Percentiles rank a stretch among this genome's conserved stretches.
These are phyloP conservation scores for Rallus limicola DNA, from an alignment of 2,113 vertebrate genomes.

Conservation along the genomic window DNA sequence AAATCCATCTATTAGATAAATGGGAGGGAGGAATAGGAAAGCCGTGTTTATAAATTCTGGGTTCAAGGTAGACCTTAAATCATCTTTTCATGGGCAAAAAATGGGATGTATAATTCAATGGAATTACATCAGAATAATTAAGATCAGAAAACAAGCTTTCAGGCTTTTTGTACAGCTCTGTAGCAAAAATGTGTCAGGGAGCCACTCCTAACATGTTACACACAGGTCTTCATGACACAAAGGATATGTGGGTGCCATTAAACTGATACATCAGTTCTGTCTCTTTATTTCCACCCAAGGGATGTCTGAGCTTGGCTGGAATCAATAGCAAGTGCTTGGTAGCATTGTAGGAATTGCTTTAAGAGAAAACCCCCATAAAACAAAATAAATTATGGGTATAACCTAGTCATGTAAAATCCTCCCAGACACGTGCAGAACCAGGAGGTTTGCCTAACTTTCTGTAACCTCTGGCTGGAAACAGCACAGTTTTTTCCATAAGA, in stretches of 20 bases:
- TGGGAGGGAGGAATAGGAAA: neutral
- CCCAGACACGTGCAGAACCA: neutral
- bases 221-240: neutral
- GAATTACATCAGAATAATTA: conserved; percentile 31
- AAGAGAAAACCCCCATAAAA: neutral
- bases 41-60: neutral
- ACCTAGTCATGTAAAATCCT: neutral
- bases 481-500: neutral
- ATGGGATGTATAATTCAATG: neutral
- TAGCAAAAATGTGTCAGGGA: neutral
- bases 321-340: neutral
- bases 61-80: neutral
- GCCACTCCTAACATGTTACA: neutral
- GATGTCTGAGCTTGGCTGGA: neutral
- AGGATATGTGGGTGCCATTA: neutral
- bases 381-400: neutral
- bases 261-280: neutral
- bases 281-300: neutral
- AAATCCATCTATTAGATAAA: neutral
- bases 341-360: neutral
- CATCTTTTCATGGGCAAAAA: conserved; percentile 1
- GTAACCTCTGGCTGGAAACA: neutral
- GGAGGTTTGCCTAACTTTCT: neutral
- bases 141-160: neutral
- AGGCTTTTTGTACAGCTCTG: neutral